Conservation (phyloP, 92 coral and sea anemone species). For the Epizoanthus illoricatus region DNA sequence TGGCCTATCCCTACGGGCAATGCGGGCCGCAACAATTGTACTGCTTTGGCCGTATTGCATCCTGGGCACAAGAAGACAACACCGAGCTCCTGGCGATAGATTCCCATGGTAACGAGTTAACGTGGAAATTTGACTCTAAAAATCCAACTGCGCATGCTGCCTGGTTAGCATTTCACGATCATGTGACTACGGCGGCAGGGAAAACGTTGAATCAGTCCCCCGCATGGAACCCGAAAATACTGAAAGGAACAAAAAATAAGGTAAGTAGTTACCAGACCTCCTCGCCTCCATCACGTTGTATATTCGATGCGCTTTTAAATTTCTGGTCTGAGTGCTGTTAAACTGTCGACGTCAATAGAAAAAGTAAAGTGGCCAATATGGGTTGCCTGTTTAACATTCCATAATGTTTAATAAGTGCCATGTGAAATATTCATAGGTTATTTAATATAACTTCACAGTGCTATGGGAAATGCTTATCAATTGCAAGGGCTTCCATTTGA, state of each 20-base stretch:
- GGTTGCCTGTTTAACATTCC: no score
- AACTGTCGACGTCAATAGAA: no score
- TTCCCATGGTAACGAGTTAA: conserved; percentile 61
- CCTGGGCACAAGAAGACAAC: conserved; percentile 74
- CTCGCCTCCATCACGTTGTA: no score
- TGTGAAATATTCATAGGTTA: no score
- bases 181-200: conserved; percentile 56
- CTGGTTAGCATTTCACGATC: conserved; percentile 79
- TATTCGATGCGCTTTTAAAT: no score
- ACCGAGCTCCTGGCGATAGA: conserved; percentile 76
- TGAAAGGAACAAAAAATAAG: conserved; percentile 58
- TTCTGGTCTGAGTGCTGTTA: no score
- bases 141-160: conserved; percentile 74
- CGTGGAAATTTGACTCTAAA: conserved; percentile 65
- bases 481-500: no score
- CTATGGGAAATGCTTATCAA: no score
- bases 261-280: neutral
- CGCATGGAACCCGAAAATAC: conserved; percentile 60
- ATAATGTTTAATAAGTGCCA: no score
- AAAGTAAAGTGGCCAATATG: no score
- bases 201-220: conserved; percentile 41
- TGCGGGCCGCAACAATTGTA: conserved; percentile 64
- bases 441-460: no score
- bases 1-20: conserved; percentile 56
- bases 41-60: conserved; percentile 75